phyloP scores from a whole-genome alignment of 2,888 invertebrate species.

The Crematogaster levior region DNA sequence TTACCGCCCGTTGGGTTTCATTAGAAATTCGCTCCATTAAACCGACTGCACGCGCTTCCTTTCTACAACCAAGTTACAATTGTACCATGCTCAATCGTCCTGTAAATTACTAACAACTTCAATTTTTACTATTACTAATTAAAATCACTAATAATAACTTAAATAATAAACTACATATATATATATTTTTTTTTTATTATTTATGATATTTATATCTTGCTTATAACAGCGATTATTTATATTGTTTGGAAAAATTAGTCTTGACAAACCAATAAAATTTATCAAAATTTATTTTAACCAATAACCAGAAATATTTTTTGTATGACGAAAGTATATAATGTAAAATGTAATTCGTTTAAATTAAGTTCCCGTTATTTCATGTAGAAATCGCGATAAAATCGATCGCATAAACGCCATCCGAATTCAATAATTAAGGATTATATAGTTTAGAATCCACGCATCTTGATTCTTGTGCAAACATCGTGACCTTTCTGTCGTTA shows the following conservation, averaged over 20 bases:
- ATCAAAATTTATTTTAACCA: neutral
- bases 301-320: neutral
- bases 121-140: no score
- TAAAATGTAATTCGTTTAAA: neutral
- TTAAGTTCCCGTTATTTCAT: neutral
- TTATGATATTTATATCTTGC: neutral
- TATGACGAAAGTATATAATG: neutral
- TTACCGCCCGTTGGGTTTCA: constrained; percentile 42
- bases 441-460: neutral
- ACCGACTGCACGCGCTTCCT: constrained; percentile 19
- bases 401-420: neutral
- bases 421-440: neutral
- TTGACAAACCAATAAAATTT: neutral
- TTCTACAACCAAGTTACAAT: constrained; percentile 5
- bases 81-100: constrained; percentile 18
- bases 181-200: neutral
- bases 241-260: neutral
- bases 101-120: constrained; percentile 22
- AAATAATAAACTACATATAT: neutral
- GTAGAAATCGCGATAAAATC: neutral
- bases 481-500: neutral
- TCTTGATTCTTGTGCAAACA: constrained; percentile 26
- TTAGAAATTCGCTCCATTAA: constrained; percentile 51
- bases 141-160: no score
- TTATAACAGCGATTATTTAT: neutral